Conservation (phyloP, 2,113 vertebrate species). For the Saimiri boliviensis region DNA sequence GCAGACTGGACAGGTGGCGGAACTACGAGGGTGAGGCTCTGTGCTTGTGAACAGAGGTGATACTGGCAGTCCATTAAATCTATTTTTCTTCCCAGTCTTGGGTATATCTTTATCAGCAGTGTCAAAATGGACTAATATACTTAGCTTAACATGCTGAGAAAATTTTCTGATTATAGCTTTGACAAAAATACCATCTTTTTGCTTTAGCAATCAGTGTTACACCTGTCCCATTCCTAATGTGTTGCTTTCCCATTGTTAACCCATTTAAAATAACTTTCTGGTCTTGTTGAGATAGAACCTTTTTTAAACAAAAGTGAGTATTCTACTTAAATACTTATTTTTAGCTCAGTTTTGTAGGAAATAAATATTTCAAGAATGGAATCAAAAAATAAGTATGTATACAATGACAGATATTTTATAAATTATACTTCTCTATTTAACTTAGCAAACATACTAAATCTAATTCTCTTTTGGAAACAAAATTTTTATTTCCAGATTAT, state of each 20-base stretch:
- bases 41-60: too few relatives aligned
- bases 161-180: not conserved
- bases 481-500: constrained; percentile 8
- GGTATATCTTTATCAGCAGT: too few relatives aligned
- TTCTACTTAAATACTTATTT: not conserved
- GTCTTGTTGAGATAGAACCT: not conserved
- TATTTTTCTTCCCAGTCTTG: too few relatives aligned
- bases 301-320: not conserved
- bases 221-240: not conserved
- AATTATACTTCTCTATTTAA: not conserved
- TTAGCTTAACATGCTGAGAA: not conserved
- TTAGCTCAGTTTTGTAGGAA: not conserved
- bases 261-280: not conserved
- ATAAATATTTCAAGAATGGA: not conserved
- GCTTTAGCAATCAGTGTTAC: not conserved
- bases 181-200: not conserved
- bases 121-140: too few relatives aligned
- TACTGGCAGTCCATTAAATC: too few relatives aligned
- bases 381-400: not conserved
- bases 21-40: too few relatives aligned
- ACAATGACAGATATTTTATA: not conserved
- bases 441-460: not conserved
- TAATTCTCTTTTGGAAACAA: constrained; percentile 17
- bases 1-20: too few relatives aligned
- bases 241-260: not conserved